Conservation (phyloP, 2,797 vertebrate species). For the Paguma larvata region DNA sequence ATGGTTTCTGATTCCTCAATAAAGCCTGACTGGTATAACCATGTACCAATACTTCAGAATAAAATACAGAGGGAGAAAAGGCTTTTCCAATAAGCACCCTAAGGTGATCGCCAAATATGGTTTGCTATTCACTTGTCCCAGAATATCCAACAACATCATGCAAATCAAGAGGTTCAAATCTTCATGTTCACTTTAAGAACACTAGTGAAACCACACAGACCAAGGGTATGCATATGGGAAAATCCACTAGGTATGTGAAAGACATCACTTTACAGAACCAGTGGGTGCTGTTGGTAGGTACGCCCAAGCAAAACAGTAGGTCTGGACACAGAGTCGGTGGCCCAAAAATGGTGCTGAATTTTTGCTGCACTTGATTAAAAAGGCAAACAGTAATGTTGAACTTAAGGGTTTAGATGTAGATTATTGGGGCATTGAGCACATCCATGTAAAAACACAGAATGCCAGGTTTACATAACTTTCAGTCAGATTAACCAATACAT, state of each 20-base stretch:
- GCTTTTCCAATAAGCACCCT: background rate
- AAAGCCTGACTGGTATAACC: background rate
- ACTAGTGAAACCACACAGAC: background rate
- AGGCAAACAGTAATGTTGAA: background rate
- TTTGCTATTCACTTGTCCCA: background rate
- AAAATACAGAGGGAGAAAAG: background rate
- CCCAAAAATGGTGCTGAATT: background rate
- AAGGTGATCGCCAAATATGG: background rate
- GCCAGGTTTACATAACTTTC: background rate
- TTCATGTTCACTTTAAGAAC: background rate
- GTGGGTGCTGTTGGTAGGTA: background rate
- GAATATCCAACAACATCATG: background rate
- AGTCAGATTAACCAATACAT: background rate
- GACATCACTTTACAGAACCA: background rate
- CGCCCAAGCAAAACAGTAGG: background rate
- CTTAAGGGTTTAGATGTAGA: background rate
- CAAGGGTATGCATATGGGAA: background rate
- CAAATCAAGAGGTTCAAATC: background rate
- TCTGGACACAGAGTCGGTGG: background rate
- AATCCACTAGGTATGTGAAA: background rate
- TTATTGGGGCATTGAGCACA: background rate
- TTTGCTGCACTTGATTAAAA: background rate
- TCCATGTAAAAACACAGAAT: background rate
- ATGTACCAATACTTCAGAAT: background rate
- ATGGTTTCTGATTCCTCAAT: background rate